Percentiles rank a stretch among this genome's conserved stretches.
Conservation (phyloP, 2,113 vertebrate genomes). For the Pelecanoides urinatrix region DNA sequence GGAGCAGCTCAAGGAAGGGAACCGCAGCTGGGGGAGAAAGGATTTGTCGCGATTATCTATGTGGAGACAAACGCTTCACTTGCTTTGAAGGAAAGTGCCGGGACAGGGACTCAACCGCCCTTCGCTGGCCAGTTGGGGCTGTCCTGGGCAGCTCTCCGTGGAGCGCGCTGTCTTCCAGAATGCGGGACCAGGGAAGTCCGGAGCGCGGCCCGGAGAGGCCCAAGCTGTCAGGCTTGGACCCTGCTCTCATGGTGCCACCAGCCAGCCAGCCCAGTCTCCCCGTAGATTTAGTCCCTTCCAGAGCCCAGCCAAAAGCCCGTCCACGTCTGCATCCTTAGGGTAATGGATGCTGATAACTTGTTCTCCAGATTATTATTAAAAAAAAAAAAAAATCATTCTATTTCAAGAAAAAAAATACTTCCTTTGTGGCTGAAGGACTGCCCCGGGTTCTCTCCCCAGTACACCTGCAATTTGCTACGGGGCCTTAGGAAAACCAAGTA, state of each 20-base stretch:
- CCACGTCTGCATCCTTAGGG: not conserved
- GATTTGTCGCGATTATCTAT: accelerated
- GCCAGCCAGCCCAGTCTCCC: not conserved
- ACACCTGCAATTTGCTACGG: accelerated
- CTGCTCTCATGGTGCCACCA: not conserved
- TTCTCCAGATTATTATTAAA: not conserved
- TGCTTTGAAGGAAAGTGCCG: not conserved
- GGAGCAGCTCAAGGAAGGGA: not conserved
- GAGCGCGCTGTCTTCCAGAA: not conserved
- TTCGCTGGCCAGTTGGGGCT: not conserved
- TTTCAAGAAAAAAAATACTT: not conserved
- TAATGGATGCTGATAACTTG: not conserved
- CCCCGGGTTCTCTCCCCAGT: not conserved
- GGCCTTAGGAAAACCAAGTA: not conserved
- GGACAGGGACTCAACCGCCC: not conserved
- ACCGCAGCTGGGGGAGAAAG: not conserved
- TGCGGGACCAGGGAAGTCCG: accelerated
- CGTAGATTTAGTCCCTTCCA: not conserved
- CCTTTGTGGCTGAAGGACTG: not conserved
- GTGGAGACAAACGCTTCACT: accelerated
- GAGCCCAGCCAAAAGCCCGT: not conserved
- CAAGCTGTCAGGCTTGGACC: not conserved
- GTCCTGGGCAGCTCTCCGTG: not conserved
- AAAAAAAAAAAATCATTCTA: not conserved
- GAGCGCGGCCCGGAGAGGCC: not conserved